Base-by-base conservation (phyloP, 2,888 invertebrate genomes). In the Rhaphigaster nebulosa region DNA sequence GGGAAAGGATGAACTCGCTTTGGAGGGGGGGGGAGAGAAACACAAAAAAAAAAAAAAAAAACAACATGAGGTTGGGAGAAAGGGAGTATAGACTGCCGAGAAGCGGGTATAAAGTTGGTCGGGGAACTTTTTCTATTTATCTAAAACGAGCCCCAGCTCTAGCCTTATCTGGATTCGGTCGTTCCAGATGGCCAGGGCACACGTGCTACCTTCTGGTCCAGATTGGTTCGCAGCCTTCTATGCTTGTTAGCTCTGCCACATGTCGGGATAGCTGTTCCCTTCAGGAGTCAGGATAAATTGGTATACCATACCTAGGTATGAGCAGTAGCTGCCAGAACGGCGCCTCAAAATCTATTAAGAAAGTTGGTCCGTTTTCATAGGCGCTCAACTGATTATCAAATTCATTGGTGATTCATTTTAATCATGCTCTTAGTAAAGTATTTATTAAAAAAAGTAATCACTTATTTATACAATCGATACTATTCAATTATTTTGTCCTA, bases 41-140 rank as follows among this genome's bases (percentile, higher is more conserved):
- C n/a, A n/a, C n/a, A 65, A 65, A 34, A 65, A 34, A n/a, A 15
- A 65, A 15, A n/a, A 1, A 8, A 29, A 65, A 29, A 29, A 29
- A 65, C 1, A 29, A 20, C 12, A 0, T 1, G 34, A 34, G 60
- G n/a, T 10, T 60, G n/a, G 60, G 3, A 56, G 15, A 6, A 15
- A 20, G 70, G 29, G 70, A 70, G 8, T 34, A 70, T 15, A 34
- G 34, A 29, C 29, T n/a, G 29, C 3, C 10, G 13, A 29, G 65
- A 20, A 34, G 6, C 29, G 18, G 10, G 70, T 8, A 70, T 70
- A 70, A 70, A 70, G 70, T 70, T 70, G 34, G 70, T 34, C 20
- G 20, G 20, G 20, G 34, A 70, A 70, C 34, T 70, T 70, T 70
- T 70, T 70, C 70, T 70, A 70, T 70, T 70, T 70, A 70, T 70